phyloP scores from a whole-genome alignment of 2,113 vertebrate species.

The Cygnus buccinator region DNA sequence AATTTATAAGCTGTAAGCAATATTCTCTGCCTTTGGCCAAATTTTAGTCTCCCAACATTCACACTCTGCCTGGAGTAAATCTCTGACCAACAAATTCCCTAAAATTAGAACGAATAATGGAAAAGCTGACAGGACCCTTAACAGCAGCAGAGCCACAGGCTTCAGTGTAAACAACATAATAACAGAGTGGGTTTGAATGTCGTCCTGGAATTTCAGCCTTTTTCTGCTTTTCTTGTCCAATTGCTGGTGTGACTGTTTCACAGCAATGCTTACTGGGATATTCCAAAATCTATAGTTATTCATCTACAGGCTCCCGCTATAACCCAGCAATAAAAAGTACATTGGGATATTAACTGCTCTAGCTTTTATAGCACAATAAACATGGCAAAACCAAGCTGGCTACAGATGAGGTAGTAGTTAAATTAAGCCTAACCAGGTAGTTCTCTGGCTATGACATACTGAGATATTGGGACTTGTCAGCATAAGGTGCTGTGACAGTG shows the following conservation, averaged over 20 bases:
- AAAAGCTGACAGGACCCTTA: constrained; percentile 43
- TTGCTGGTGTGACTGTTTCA: not conserved
- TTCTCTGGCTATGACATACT: not conserved
- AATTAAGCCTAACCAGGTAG: not conserved
- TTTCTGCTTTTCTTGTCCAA: constrained; percentile 17
- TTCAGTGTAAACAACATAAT: constrained; percentile 43
- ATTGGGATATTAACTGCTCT: not conserved
- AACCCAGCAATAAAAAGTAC: not conserved
- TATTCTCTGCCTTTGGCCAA: constrained; percentile 10
- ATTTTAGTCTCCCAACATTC: constrained; percentile 33
- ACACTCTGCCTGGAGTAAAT: constrained; percentile 22
- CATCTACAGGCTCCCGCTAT: not conserved
- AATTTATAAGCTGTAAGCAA: constrained; percentile 43
- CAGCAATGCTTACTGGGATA: not conserved
- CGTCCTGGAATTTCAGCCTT: constrained; percentile 20
- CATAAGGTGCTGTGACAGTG: not conserved
- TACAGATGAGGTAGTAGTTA: not conserved
- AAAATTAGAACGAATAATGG: constrained; percentile 43
- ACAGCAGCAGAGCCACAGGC: not conserved
- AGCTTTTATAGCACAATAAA: not conserved
- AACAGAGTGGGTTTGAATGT: constrained; percentile 35
- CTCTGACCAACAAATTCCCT: constrained; percentile 32
- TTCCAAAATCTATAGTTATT: not conserved
- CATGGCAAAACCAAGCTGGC: not conserved
- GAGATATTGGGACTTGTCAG: not conserved